A percentile compares a stretch with the other conserved stretches of the same genome.
Conservation (phyloP, 2,888 invertebrate species). For the Melangyna quadrimaculata region DNA sequence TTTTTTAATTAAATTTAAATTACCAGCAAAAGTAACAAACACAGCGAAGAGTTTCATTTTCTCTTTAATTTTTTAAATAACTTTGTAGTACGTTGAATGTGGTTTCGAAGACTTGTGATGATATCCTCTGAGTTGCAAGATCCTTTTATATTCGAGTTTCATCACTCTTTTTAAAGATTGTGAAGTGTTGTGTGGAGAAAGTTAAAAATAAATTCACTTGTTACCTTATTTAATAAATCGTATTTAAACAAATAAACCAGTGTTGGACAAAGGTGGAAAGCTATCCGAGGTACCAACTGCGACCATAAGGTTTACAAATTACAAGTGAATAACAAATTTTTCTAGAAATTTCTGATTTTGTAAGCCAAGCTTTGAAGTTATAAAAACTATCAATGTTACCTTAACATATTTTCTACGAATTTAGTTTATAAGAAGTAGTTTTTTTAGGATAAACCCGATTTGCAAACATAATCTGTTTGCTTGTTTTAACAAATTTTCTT, state of each 20-base stretch:
- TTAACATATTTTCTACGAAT: no score
- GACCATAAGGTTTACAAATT: no score
- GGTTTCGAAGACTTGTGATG: background rate
- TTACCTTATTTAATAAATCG: background rate
- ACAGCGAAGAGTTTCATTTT: slow-evolving; percentile 17
- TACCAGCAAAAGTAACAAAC: background rate
- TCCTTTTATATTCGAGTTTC: background rate
- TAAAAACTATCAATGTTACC: no score
- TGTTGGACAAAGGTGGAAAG: background rate
- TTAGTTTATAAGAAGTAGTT: no score
- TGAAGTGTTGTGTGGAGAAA: background rate
- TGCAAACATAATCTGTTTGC: no score
- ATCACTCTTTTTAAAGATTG: background rate
- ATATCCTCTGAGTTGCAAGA: background rate
- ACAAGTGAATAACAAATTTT: no score
- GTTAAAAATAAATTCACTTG: background rate
- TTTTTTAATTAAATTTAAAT: background rate
- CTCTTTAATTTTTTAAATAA: background rate
- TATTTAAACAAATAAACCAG: background rate
- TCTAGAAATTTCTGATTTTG: no score
- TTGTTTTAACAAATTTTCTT: no score
- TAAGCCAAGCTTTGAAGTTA: no score
- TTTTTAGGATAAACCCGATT: no score
- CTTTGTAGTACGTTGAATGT: background rate
- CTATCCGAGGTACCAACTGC: no score